phyloP scores from a whole-genome alignment of 2,888 invertebrate species.

The Cosmia trapezina region DNA sequence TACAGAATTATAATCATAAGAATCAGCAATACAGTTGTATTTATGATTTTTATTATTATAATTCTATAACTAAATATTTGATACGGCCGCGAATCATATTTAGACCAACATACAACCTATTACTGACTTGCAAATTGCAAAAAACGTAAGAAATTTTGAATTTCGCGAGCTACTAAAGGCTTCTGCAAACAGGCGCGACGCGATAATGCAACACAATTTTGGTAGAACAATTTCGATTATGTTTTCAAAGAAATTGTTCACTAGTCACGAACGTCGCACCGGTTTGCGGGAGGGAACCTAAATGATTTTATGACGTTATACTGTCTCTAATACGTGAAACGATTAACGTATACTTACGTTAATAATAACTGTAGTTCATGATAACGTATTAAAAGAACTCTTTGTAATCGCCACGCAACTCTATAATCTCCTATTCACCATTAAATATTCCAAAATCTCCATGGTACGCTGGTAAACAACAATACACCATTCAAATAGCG shows the following conservation, averaged over 20 bases:
- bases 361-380: neutral
- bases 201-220: no score
- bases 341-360: neutral
- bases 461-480: conserved; percentile 42
- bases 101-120: no score
- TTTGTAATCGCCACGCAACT: neutral
- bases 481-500: conserved; percentile 42
- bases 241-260: neutral
- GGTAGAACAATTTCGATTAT: neutral
- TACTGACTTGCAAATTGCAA: no score
- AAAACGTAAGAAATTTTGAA: no score
- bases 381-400: conserved; percentile 11
- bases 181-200: no score
- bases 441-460: conserved; percentile 27
- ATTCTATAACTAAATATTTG: no score
- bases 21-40: no score
- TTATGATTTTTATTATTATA: no score
- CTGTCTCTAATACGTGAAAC: neutral
- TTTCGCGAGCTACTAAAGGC: no score
- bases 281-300: no score
- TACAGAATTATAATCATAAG: no score
- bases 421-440: conserved; percentile 17
- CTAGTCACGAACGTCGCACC: neutral
- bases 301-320: neutral
- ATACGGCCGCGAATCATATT: no score